Evolutionary conservation across 2,797 vertebrate genomes (phyloP).

Genomic region (Vultur gryphus): DNA sequence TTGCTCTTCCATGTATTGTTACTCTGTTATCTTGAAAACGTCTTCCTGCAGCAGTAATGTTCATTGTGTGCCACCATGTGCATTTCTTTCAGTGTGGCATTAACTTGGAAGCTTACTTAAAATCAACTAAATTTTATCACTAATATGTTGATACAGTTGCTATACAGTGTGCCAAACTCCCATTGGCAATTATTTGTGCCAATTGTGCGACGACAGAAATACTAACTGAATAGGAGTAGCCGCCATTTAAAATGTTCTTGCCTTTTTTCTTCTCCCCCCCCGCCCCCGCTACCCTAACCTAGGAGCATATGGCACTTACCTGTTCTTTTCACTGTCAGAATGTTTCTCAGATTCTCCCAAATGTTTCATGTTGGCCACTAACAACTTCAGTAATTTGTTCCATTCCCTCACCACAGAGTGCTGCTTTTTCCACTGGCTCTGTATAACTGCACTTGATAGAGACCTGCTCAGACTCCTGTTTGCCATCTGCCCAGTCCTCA

Average conservation of each 20-base stretch:
- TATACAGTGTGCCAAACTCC: neutral
- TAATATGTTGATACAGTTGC: too few relatives aligned
- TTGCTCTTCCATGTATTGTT: neutral
- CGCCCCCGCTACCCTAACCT: neutral
- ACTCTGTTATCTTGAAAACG: neutral
- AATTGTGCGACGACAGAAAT: neutral
- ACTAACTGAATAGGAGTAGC: neutral
- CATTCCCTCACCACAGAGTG: neutral
- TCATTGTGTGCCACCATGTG: neutral
- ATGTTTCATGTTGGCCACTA: neutral
- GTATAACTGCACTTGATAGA: neutral
- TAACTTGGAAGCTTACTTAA: neutral
- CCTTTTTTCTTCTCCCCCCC: too few relatives aligned
- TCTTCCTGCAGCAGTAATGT: neutral
- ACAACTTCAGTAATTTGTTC: neutral
- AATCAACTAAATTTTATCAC: neutral
- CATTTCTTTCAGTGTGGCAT: too few relatives aligned
- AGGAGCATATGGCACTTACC: neutral
- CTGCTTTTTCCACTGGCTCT: neutral
- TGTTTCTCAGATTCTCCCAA: neutral
- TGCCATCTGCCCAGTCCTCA: neutral
- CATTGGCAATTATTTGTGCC: neutral
- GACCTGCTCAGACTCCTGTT: neutral
- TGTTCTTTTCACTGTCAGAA: neutral
- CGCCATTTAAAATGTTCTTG: neutral